Conservation (phyloP, 53 echinoderm and acorn worm species). For the Luidia sarsii region DNA sequence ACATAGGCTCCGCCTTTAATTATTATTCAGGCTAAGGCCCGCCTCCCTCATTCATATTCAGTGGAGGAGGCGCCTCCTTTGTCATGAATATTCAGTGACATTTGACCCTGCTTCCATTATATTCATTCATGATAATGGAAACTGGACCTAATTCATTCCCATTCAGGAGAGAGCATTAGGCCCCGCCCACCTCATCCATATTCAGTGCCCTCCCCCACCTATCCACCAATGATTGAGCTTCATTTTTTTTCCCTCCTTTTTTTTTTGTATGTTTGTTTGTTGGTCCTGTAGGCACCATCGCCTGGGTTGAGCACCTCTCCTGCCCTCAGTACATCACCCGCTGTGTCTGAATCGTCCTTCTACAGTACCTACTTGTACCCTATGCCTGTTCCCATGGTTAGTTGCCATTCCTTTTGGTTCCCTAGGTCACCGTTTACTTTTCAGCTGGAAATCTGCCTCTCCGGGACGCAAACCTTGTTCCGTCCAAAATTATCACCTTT, state of each 20-base stretch:
- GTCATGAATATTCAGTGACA: not conserved
- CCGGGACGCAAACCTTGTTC: not conserved
- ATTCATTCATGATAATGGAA: not conserved
- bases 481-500: no score
- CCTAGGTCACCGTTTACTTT: not conserved
- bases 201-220: slow-evolving; percentile 3
- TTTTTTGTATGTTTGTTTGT: slow-evolving; percentile 35
- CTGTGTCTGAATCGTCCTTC: slow-evolving; percentile 50
- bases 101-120: not conserved
- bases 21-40: no score
- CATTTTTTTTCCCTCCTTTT: slow-evolving; percentile 34
- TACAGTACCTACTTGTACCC: slow-evolving; percentile 70
- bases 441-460: not conserved
- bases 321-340: slow-evolving; percentile 56
- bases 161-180: not conserved
- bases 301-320: slow-evolving; percentile 48
- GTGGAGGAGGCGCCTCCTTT: no score
- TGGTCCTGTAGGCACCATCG: slow-evolving; percentile 52
- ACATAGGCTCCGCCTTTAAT: no score
- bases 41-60: no score
- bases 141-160: not conserved
- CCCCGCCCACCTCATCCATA: slow-evolving; percentile 13
- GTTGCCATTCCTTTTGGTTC: slow-evolving; percentile 27
- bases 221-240: slow-evolving; percentile 51
- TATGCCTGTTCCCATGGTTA: slow-evolving; percentile 74